Base-by-base conservation (phyloP, 2,113 vertebrate species). In the Turdus rufiventris region DNA sequence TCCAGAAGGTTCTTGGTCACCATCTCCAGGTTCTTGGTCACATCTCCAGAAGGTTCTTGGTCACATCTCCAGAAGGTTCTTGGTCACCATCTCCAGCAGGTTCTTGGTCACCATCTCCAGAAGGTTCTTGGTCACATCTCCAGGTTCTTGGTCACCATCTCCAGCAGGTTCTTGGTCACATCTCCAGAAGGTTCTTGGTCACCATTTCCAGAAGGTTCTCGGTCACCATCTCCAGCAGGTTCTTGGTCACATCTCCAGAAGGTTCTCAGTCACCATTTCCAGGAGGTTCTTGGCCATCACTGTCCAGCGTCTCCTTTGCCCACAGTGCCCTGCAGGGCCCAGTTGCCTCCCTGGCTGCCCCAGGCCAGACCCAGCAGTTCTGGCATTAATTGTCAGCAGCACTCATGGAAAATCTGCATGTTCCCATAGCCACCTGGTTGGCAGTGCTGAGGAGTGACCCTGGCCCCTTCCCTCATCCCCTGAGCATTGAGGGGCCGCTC, bases 351-450 rank as follows among this genome's bases (percentile, higher is more conserved):
- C 17, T 1, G n/a, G 9, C 67, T 33, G 28, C 31, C 25, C 38
- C 17, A 13, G n/a, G 51, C 15, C 65, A 18, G 11, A 5, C 34
- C 3, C 14, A 8, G 47, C 26, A 0, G 33, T 23, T 24, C 1
- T 4, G 26, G 20, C 67, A 8, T 31, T 40, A 18, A 5, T 3
- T 3, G 7, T 21, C 0, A 1, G n/a, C 45, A 47, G 56, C 36
- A 34, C 8, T 3, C 2, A 0, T 1, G n/a, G 36, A 51, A 48
- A 62, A 18, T 4, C 53, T 31, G 9, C 1, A 0, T 13, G 14
- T 21, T 18, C 28, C 45, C 21, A 2, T 26, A 18, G 56, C 70
- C 58, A 1, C 10, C n/a, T n/a, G n/a, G n/a, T n/a, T n/a, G n/a
- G n/a, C 20, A 14, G 40, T 12, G 13, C 40, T 40, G 0, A 33